Evolutionary conservation across 2,888 invertebrate species (phyloP).

Genomic region (Scaptomyza flava): DNA sequence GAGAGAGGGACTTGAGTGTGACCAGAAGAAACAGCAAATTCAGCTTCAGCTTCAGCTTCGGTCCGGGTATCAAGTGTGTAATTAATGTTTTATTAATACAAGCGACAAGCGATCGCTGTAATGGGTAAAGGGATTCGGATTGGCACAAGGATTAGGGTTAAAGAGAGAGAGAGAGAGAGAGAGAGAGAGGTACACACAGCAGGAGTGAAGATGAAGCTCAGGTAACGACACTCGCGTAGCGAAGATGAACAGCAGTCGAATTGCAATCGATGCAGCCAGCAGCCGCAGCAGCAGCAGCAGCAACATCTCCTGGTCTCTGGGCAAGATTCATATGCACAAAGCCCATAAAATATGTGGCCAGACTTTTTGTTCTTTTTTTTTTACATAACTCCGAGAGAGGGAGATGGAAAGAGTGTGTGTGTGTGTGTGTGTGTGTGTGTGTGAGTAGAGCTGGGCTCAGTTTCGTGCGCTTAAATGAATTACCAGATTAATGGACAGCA

Average conservation of each 20-base stretch:
- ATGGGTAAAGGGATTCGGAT: conserved; percentile 28
- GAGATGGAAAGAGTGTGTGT: conserved; percentile 6
- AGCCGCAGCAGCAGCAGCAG: conserved; percentile 27
- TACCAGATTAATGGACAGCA: conserved; percentile 85
- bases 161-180: not conserved
- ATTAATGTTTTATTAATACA: conserved; percentile 84
- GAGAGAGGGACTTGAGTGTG: not conserved
- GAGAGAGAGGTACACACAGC: conserved; percentile 22
- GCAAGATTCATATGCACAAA: conserved; percentile 76
- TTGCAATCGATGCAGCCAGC: conserved; percentile 81
- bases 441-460: conserved; percentile 54
- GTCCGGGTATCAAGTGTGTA: conserved; percentile 77
- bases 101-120: conserved; percentile 82
- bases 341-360: conserved; percentile 76
- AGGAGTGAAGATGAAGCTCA: conserved; percentile 46
- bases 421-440: conserved; percentile 10
- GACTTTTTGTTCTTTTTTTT: conserved; percentile 42
- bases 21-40: conserved; percentile 16
- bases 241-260: conserved; percentile 84
- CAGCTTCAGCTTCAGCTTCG: conserved; percentile 23
- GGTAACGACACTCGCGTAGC: conserved; percentile 54
- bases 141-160: not conserved
- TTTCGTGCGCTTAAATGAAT: conserved; percentile 82
- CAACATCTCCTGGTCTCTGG: conserved; percentile 26
- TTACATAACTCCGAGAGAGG: conserved; percentile 28